These are phyloP conservation scores for Tetheella fluctuosa DNA, from an alignment of 2,888 invertebrate genomes.

Conservation along the genomic window DNA sequence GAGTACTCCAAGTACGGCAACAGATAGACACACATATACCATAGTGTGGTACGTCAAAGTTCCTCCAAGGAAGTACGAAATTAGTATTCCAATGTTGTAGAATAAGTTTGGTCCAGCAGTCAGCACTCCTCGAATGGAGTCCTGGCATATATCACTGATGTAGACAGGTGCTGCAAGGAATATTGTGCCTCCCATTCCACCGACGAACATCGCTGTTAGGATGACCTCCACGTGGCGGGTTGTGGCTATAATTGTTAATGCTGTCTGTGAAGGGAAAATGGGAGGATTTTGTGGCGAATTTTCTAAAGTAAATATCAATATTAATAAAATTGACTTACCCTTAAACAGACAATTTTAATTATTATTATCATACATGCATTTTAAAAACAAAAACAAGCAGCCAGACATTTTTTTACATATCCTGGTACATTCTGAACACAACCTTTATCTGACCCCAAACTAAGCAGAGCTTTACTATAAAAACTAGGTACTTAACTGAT, in stretches of 20 bases:
- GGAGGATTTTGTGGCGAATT: no score
- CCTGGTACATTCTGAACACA: no score
- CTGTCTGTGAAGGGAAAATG: slow-evolving; percentile 33
- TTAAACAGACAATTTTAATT: no score
- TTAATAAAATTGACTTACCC: no score
- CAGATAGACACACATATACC: slow-evolving; percentile 42
- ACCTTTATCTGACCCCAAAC: no score
- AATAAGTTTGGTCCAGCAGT: slow-evolving; percentile 48
- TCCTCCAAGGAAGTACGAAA: slow-evolving; percentile 54
- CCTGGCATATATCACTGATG: slow-evolving; percentile 53
- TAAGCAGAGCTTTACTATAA: no score
- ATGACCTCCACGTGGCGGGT: slow-evolving; percentile 44
- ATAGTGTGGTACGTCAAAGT: slow-evolving; percentile 44
- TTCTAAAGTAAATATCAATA: no score
- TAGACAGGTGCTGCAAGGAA: slow-evolving; percentile 47
- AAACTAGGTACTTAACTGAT: no score
- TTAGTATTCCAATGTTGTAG: slow-evolving; percentile 47
- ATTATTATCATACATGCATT: no score
- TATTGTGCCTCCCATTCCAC: slow-evolving; percentile 46
- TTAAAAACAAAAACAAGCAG: no score
- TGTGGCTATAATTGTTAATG: slow-evolving; percentile 44
- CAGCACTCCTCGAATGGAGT: slow-evolving; percentile 55
- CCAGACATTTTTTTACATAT: no score
- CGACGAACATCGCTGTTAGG: slow-evolving; percentile 46
- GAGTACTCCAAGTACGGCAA: slow-evolving; percentile 35